Base-by-base conservation (phyloP, 1,140 invertebrate species). In the Bacillus rossius region DNA sequence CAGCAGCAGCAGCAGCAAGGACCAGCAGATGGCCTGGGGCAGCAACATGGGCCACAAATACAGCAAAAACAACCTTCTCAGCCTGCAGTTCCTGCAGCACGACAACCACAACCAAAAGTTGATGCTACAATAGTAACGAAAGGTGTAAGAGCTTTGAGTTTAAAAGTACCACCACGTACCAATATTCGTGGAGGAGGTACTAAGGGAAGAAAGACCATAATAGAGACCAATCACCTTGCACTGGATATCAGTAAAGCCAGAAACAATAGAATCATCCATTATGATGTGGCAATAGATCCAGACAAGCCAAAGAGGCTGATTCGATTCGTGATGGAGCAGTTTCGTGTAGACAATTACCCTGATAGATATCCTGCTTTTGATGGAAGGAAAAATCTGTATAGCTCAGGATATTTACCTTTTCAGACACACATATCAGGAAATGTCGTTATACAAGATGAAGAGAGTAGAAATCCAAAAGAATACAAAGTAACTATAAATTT, bases 331-430 rank as follows among this genome's bases (percentile, higher is more conserved):
- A 71, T 77, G 43, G 63, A 75, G 52, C 34, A 57, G 57, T 66
- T 76, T 7, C 62, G 61, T 40, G n/a, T 5, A 2, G 49, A 59
- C 57, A 17, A 69, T 22, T 78, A 69, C 61, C 63, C 64, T 0
- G 60, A 69, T 0, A 62, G 65, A 17, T 57, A 64, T 56, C 83
- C 84, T 2, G 88, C 86, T 16, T 91, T 81, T 76, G 89, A 91
- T 75, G 89, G 89, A 5, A 79, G 75, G 19, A 85, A 82, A 59
- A 88, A 84, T 70, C 70, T 84, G 20, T 88, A 83, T 67, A 80
- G 70, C 40, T 64, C 63, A 25, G 57, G 45, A 22, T 7, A 65
- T 1, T 53, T 78, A 42, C 71, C 72, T 20, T 59, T 70, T 13
- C 40, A 19, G 52, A 20, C 56, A 8, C 22, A 45, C 37, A 14